Evolutionary conservation across 2,888 invertebrate species (phyloP).

Genomic region (Exocentrus adspersus): DNA sequence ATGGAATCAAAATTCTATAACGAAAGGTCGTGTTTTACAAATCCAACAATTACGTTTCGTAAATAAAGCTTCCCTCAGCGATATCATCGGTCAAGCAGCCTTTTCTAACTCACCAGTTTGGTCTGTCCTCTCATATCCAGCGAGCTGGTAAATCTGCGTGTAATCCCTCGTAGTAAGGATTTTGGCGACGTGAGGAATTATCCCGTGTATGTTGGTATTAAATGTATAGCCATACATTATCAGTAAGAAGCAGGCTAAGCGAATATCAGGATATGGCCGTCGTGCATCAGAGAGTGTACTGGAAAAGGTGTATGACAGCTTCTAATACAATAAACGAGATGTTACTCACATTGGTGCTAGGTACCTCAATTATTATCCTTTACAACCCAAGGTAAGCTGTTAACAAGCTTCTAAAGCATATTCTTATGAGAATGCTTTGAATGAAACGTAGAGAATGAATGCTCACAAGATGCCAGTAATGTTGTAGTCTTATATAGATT

Average conservation of each 20-base stretch:
- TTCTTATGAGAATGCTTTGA: too few relatives aligned
- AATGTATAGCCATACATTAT: constrained; percentile 48
- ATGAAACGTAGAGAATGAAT: too few relatives aligned
- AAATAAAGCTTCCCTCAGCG: constrained; percentile 19
- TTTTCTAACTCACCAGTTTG: constrained; percentile 20
- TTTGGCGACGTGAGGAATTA: constrained; percentile 30
- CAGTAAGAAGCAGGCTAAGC: constrained; percentile 46
- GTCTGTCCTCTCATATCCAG: constrained; percentile 16
- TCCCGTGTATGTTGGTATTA: constrained; percentile 32
- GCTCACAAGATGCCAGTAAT: too few relatives aligned
- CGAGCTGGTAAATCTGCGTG: constrained; percentile 27
- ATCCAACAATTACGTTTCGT: constrained; percentile 19
- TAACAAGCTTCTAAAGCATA: too few relatives aligned
- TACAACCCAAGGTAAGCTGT: not conserved
- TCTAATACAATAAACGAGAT: constrained; percentile 50
- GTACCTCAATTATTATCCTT: constrained; percentile 10
- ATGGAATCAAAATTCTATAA: not conserved
- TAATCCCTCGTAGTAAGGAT: constrained; percentile 27
- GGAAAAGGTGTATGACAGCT: constrained; percentile 54
- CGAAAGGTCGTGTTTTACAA: not conserved
- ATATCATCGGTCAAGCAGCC: constrained; percentile 24
- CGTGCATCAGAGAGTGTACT: constrained; percentile 54
- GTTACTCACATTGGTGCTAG: constrained; percentile 12
- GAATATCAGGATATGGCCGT: constrained; percentile 47
- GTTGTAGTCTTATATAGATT: too few relatives aligned